Evolutionary conservation across 1,140 invertebrate genomes (phyloP), one percentile per base, ranked within the genome.

Genomic region (Calephelis nemesis): DNA sequence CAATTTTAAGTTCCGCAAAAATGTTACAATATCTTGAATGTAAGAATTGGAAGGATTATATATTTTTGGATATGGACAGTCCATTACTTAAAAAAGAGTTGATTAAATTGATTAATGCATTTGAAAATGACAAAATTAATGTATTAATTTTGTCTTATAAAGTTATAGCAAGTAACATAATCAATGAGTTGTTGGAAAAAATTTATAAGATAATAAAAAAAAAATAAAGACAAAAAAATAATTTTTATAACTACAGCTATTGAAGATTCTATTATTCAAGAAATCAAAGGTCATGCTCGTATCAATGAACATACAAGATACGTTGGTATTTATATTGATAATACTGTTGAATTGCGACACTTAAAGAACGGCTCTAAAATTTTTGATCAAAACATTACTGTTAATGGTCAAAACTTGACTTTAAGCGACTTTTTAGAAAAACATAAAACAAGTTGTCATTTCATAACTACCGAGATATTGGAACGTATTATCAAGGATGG

Each of bases 11-110:
- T 30, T 58, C 52, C 11, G 7, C 30, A 39, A 58, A 58, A 30
- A 12, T 58, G 11, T 7, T 58, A 58, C 19, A 58, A 12, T 58
- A 58, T 58, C 52, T 58, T 39, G 52, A 58, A 58, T 11, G 15
- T 30, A 10, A 19, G 19, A 19, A 54, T 19, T 19, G 50, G 19
- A 10, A 54, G 10, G 50, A 54, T 30, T 54, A 54, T 54, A 30
- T 54, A 15, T 54, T 54, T 54, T 15, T 54, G 8, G 49, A 52
- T 52, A 52, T 52, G 49, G 49, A n/a, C 7, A 52, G 13, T 15
- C 7, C 15, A 52, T 52, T 52, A 52, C 13, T 4, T 15, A 13
- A 52, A 10, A 54, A 30, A 54, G 50, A 54, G 12, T 9, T 54
- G 4, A 9, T 30, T 10, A 54, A 19, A 19, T 19, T 54, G 7